phyloP scores from a whole-genome alignment of 2,113 vertebrate genomes.

The Gavialis gangeticus region DNA sequence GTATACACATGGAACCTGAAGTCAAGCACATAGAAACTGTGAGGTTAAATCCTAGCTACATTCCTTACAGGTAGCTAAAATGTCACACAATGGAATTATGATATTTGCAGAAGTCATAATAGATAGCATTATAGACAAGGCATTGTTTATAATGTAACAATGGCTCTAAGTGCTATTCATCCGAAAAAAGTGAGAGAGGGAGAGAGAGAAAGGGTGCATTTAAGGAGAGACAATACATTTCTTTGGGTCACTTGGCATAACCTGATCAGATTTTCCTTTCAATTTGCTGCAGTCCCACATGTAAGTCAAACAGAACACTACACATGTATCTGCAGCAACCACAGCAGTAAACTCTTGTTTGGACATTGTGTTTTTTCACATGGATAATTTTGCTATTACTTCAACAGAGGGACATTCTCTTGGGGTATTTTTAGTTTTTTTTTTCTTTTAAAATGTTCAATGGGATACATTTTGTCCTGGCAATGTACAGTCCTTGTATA shows the following conservation, averaged over 20 bases:
- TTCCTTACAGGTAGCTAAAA: not conserved
- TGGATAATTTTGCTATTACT: not conserved
- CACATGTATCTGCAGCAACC: conserved; percentile 34
- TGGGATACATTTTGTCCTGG: not conserved
- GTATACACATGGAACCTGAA: too few relatives aligned
- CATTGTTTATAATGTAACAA: not conserved
- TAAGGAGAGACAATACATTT: conserved; percentile 68
- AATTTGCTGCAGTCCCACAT: conserved; percentile 68
- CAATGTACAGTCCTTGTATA: not conserved
- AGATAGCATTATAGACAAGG: not conserved
- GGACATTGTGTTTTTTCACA: not conserved
- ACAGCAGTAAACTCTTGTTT: not conserved
- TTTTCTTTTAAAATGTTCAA: not conserved
- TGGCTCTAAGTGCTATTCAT: not conserved
- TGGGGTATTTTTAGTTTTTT: not conserved
- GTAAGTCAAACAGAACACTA: conserved; percentile 48
- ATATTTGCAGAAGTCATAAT: not conserved
- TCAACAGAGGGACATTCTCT: not conserved
- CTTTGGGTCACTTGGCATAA: conserved; percentile 62
- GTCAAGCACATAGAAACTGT: too few relatives aligned
- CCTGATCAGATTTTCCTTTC: conserved; percentile 76
- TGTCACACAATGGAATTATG: not conserved
- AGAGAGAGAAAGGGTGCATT: conserved; percentile 19
- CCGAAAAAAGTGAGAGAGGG: not conserved
- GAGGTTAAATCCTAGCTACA: not conserved